Percentiles rank a stretch among this genome's conserved stretches.
Conservation (phyloP, 2,888 invertebrate species). For the Nomada lathburiana region DNA sequence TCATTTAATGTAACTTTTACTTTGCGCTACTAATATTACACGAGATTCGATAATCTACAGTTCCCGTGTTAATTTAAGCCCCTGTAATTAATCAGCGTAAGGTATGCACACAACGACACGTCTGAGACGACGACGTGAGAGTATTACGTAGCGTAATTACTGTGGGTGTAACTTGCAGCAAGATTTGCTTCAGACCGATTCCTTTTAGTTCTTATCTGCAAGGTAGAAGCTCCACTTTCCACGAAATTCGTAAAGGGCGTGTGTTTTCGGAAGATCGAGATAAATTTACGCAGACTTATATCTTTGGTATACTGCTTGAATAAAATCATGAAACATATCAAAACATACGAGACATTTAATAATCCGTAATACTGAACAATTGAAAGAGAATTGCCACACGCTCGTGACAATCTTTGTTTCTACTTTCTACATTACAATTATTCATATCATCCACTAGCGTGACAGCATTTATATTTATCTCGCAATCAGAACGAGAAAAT, state of each 20-base stretch:
- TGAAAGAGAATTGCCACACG: too few species aligned
- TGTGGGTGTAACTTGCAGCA: background rate
- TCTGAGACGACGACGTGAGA: background rate
- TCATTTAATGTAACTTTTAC: background rate
- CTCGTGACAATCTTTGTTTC: too few species aligned
- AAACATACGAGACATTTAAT: too few species aligned
- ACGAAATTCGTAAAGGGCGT: background rate
- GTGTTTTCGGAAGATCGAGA: background rate
- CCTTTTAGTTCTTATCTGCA: constrained; percentile 3
- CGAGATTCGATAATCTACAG: background rate
- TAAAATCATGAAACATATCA: too few species aligned
- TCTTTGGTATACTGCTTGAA: too few species aligned
- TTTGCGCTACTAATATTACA: constrained; percentile 1
- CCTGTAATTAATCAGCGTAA: constrained; percentile 32
- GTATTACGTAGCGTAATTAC: constrained; percentile 19
- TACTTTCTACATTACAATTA: too few species aligned
- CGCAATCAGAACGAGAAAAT: too few species aligned
- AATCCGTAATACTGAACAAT: too few species aligned
- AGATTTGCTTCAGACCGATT: constrained; percentile 1
- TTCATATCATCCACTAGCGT: too few species aligned
- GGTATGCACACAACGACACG: background rate
- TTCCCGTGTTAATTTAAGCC: constrained; percentile 15
- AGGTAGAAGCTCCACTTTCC: background rate
- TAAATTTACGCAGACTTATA: background rate
- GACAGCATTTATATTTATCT: too few species aligned